Percentiles rank a stretch among this genome's conserved stretches.
These are phyloP conservation scores for Gulo gulo DNA, from an alignment of 2,113 vertebrate species.

Conservation along the genomic window DNA sequence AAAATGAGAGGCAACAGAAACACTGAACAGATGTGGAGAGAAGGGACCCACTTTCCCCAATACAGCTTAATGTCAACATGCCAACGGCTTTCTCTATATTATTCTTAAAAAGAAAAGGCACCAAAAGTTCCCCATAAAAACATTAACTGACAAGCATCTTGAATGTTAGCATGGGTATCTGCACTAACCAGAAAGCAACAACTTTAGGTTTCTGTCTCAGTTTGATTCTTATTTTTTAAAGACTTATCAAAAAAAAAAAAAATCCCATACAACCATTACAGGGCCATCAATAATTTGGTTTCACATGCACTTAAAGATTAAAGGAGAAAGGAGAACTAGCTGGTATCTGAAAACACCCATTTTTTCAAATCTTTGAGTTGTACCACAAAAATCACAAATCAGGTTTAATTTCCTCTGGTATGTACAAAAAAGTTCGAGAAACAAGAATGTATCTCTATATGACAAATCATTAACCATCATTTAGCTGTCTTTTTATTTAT, in stretches of 20 bases:
- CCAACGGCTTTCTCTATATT: conserved; percentile 54
- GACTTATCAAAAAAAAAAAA: not conserved
- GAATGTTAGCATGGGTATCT: not conserved
- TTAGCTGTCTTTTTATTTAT: conserved; percentile 48
- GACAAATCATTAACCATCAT: conserved; percentile 68
- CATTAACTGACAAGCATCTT: conserved; percentile 7
- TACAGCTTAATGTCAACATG: conserved; percentile 56
- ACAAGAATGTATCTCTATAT: not conserved
- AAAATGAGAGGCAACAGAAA: conserved; percentile 78
- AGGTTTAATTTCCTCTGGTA: not conserved
- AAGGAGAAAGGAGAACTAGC: not conserved
- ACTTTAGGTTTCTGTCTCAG: not conserved
- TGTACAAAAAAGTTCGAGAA: not conserved
- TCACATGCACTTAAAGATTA: not conserved
- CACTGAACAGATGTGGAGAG: conserved; percentile 62
- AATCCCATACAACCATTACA: not conserved
- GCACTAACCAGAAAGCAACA: not conserved
- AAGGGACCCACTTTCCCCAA: conserved; percentile 35
- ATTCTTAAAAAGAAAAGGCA: conserved; percentile 57
- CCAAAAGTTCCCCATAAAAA: conserved; percentile 29
- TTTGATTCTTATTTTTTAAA: not conserved
- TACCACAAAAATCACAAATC: conserved; percentile 20
- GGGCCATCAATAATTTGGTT: not conserved
- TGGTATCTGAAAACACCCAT: conserved; percentile 18
- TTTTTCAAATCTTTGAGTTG: conserved; percentile 27